phyloP scores from a whole-genome alignment of 2,888 invertebrate genomes.

The Spisula subtruncata region DNA sequence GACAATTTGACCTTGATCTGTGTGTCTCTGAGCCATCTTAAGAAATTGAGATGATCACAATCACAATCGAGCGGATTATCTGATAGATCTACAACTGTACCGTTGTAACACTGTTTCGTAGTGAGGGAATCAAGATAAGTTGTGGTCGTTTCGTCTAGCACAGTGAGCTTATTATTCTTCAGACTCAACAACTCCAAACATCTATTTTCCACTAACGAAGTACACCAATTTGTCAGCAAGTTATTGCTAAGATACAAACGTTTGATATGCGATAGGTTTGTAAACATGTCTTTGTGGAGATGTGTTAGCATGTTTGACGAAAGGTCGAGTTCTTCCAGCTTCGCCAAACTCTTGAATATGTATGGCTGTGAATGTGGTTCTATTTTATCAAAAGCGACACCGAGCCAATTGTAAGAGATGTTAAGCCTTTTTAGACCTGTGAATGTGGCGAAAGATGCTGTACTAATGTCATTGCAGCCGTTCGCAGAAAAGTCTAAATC shows the following conservation, averaged over 20 bases:
- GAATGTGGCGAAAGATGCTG: conserved; percentile 53
- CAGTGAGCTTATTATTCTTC: conserved; percentile 32
- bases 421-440: conserved; percentile 46
- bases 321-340: conserved; percentile 46
- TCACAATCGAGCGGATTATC: too few species aligned
- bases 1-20: background rate
- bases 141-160: conserved; percentile 37
- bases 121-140: conserved; percentile 32
- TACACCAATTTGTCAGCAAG: conserved; percentile 35
- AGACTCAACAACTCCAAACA: conserved; percentile 31
- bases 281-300: conserved; percentile 35
- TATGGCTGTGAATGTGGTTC: background rate
- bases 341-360: background rate
- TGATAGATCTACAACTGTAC: too few species aligned
- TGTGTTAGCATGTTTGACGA: conserved; percentile 37
- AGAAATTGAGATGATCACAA: too few species aligned
- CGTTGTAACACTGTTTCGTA: background rate
- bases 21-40: conserved; percentile 58
- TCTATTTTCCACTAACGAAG: background rate
- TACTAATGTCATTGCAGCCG: conserved; percentile 33
- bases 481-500: conserved; percentile 66
- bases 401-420: conserved; percentile 51
- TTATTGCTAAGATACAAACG: conserved; percentile 45
- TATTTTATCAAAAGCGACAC: background rate
- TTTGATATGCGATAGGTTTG: conserved; percentile 38